Evolutionary conservation across 2,797 vertebrate species (phyloP), one percentile per base, ranked within the genome.

Genomic region (Geotrypetes seraphini): DNA sequence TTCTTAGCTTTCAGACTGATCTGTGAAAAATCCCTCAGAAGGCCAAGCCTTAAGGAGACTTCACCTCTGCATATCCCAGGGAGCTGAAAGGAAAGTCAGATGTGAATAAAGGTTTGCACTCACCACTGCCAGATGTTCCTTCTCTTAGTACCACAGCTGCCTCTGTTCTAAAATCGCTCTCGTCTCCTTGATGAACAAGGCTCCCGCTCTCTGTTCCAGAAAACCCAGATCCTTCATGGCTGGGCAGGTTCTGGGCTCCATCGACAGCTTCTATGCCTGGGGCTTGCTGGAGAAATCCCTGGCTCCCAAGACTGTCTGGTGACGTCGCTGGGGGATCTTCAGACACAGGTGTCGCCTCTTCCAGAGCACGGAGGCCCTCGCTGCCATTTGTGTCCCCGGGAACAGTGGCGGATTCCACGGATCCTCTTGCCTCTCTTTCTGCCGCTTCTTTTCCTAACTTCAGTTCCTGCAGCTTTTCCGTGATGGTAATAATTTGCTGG

Each of bases 341-440:
- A 40, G 38, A 12, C 17, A 29, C 33, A 16, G 44, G 31, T 32
- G 34, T 32, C 2, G 27, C 19, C 3, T 56, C 60, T 41, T 61
- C 57, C 0, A 58, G 56, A 48, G 24, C 17, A 5, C 8, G 14
- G 6, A 25, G 28, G n/a, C 3, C 6, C 3, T 4, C 19, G 5
- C 19, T 12, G 10, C 6, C 7, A 1, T 24, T 7, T 3, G 16
- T 12, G 20, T 19, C 26, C 3, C 31, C 10, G 12, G 31, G 45
- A 17, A 42, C 37, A 31, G 80, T 70, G 28, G 77, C 51, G 43
- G 69, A 70, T 29, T 85, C 85, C 43, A 86, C 75, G 11, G 78
- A 77, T 10, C 88, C 87, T 41, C 88, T 79, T 25, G 79, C 77
- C 59, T 86, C 84, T 11, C 79, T 65, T 28, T 65, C 73, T 27